Evolutionary conservation across 1,140 invertebrate genomes (phyloP), one percentile per base, ranked within the genome.

Genomic region (Anagrus nilaparvatae): DNA sequence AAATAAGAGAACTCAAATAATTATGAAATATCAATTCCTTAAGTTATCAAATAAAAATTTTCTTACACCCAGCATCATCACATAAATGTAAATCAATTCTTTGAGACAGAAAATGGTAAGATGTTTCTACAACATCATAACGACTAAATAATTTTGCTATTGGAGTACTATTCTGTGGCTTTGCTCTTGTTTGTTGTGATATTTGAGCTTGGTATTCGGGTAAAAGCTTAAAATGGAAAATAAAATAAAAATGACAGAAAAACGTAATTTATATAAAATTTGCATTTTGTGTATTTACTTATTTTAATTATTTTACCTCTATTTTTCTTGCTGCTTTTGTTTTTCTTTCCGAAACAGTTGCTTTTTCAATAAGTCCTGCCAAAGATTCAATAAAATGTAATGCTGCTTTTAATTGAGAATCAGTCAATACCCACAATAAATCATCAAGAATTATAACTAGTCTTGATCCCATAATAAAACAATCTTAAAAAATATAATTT

Each of bases 61-160:
- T 48, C 44, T 76, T 67, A 88, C 86, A 69, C 53, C 87, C 87
- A 50, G 83, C 81, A 69, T 99, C 96, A 69, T 99, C 96, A 65
- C 91, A 97, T 24, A 99, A 77, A 73, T 99, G 95, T 29, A 99
- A 72, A 70, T 98, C 91, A 55, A 99, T 91, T 56, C 87, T 78
- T 37, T 90, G 84, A 45, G 88, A 90, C 42, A 93, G 77, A 59
- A 99, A 81, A 70, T 99, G 96, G 72, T 97, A 96, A 1, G 94
- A 98, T 0, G 96, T 98, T 71, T 98, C 94, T 5, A 86, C 71
- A 20, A 99, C 90, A 73, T 99, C 94, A 69, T 89, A 92, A 43
- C 77, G 77, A 14, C 79, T 75, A 68, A 97, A 97, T 56, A 89
- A 74, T 54, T 75, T 78, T 23, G 76, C 72, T 20, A 77, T 69